phyloP scores from a whole-genome alignment of 2,113 vertebrate genomes.

The Apus apus region DNA sequence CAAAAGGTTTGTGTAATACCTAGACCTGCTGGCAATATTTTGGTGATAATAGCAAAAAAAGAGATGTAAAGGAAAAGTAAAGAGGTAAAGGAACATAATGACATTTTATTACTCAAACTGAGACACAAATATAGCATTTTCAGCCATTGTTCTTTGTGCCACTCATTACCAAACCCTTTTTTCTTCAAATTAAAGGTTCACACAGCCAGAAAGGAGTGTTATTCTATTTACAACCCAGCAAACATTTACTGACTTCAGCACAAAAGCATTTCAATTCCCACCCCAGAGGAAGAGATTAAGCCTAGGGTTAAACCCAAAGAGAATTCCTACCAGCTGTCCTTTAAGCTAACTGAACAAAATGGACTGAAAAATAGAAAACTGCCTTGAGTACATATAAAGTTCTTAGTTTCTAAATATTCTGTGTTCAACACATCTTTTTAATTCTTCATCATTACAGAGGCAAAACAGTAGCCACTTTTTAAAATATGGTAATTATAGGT shows the following conservation, averaged over 20 bases:
- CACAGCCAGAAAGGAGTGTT: background rate
- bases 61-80: too few relatives aligned
- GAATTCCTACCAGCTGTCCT: constrained; percentile 41
- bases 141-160: accelerated
- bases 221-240: background rate
- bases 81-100: accelerated
- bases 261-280: constrained; percentile 1
- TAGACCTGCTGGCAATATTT: accelerated
- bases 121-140: background rate
- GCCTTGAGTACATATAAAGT: background rate
- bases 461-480: background rate
- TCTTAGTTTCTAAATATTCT: constrained; percentile 20
- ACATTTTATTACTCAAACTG: background rate
- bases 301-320: constrained; percentile 9
- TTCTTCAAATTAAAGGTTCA: background rate
- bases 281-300: constrained; percentile 28
- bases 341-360: constrained; percentile 20
- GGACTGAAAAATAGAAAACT: background rate
- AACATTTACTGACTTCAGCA: constrained; percentile 16
- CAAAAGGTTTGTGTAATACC: background rate
- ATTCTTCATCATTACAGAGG: background rate
- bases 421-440: background rate
- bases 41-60: background rate
- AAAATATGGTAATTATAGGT: background rate
- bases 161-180: background rate